Conservation (phyloP, 2,888 invertebrate genomes). For the Petrolisthes cinctipes region DNA sequence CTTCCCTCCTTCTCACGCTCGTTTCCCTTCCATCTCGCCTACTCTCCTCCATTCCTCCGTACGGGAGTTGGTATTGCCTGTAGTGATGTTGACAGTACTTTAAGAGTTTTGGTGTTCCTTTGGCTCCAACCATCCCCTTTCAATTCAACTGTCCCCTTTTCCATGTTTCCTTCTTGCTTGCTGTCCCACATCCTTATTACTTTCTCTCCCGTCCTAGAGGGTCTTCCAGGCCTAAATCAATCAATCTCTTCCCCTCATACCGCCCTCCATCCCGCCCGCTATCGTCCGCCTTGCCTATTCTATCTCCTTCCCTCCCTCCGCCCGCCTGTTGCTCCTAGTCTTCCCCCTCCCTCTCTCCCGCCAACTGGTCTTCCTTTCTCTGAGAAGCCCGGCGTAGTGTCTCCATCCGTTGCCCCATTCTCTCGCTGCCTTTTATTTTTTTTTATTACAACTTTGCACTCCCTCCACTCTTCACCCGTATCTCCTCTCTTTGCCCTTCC, state of each 20-base stretch:
- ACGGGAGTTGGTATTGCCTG: not conserved
- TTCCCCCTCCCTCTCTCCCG: not conserved
- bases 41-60: not conserved
- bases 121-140: not conserved
- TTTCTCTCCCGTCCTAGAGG: not conserved
- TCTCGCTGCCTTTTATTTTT: not conserved
- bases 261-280: not conserved
- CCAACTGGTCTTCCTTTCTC: not conserved
- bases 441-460: not conserved
- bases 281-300: not conserved
- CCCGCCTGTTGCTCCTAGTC: not conserved
- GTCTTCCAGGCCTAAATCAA: no score
- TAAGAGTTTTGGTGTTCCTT: not conserved
- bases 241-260: not conserved
- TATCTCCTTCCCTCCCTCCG: not conserved
- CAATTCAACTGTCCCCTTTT: not conserved
- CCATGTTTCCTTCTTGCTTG: not conserved
- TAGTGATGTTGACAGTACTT: not conserved
- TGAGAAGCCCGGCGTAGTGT: not conserved
- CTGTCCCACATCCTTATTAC: not conserved
- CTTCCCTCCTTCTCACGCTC: not conserved
- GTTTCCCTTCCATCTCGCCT: not conserved
- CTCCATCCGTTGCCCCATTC: not conserved
- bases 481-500: constrained; percentile 7
- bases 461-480: not conserved